These are phyloP conservation scores for Austrolebias charrua DNA, from an alignment of 2,797 vertebrate genomes.

Conservation along the genomic window DNA sequence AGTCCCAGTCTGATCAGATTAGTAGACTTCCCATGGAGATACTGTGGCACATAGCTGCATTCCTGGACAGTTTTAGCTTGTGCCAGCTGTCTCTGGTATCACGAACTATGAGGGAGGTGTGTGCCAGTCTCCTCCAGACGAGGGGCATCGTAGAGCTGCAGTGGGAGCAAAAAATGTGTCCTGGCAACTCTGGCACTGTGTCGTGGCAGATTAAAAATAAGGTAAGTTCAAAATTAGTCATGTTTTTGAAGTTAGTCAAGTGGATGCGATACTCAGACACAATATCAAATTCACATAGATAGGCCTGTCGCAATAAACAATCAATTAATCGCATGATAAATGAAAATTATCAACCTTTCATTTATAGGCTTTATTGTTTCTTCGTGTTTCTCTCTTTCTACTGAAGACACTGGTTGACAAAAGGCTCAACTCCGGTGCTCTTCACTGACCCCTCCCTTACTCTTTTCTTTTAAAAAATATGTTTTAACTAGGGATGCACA, in stretches of 20 bases:
- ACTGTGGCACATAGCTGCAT: constrained; percentile 90
- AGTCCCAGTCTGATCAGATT: constrained; percentile 85
- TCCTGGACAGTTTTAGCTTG: constrained; percentile 95
- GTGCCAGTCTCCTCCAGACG: constrained; percentile 92
- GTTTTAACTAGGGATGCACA: no score
- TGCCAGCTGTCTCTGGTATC: constrained; percentile 96
- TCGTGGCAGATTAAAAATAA: constrained; percentile 95
- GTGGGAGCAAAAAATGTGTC: constrained; percentile 86
- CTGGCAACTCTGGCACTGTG: constrained; percentile 68
- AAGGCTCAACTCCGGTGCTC: no score
- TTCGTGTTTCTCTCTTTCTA: no score
- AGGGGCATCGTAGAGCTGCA: constrained; percentile 95
- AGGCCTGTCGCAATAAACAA: no score
- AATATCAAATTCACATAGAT: no score
- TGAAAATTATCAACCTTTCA: no score
- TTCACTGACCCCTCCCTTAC: no score
- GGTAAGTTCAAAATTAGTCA: constrained; percentile 69
- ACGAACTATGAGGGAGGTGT: constrained; percentile 93
- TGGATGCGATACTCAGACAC: background rate
- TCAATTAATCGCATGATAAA: no score
- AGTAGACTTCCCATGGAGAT: constrained; percentile 93
- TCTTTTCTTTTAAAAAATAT: no score
- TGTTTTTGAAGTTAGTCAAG: background rate
- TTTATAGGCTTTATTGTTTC: no score
- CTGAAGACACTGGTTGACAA: no score